These are phyloP conservation scores for Dromas ardeola DNA, from an alignment of 2,113 vertebrate species.

Conservation along the genomic window DNA sequence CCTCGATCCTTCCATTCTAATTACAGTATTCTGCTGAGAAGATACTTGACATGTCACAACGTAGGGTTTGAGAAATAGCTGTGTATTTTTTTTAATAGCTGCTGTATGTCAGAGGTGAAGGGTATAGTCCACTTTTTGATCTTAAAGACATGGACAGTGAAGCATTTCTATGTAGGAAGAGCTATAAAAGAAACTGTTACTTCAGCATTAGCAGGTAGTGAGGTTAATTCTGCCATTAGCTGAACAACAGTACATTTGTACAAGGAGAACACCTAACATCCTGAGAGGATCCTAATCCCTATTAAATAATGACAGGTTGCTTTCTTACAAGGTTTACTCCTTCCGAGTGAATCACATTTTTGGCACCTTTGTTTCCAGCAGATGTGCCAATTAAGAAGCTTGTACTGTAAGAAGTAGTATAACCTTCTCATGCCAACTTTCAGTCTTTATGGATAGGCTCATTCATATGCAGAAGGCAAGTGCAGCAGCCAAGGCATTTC, in stretches of 20 bases:
- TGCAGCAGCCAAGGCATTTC: constrained; percentile 24
- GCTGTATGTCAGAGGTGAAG: neutral
- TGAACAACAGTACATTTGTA: neutral
- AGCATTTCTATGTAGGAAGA: neutral
- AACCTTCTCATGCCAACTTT: constrained; percentile 46
- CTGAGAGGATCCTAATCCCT: constrained; percentile 12
- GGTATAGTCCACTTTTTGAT: neutral
- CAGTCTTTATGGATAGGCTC: neutral
- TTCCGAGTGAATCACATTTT: neutral
- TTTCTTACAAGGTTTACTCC: constrained; percentile 6
- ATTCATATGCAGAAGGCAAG: constrained; percentile 34
- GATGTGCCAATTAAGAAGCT: constrained; percentile 47
- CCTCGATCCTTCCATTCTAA: neutral
- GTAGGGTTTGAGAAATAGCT: neutral
- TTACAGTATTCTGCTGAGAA: neutral
- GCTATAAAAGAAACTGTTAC: neutral
- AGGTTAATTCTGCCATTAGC: neutral
- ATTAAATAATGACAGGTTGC: constrained; percentile 7
- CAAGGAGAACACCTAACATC: neutral
- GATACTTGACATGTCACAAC: neutral
- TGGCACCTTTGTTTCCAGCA: constrained; percentile 51
- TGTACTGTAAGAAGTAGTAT: neutral
- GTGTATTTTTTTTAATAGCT: neutral
- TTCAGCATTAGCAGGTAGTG: neutral
- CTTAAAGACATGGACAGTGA: neutral